Base-by-base conservation (phyloP, 2,797 vertebrate species). In the Aythya fuligula region DNA sequence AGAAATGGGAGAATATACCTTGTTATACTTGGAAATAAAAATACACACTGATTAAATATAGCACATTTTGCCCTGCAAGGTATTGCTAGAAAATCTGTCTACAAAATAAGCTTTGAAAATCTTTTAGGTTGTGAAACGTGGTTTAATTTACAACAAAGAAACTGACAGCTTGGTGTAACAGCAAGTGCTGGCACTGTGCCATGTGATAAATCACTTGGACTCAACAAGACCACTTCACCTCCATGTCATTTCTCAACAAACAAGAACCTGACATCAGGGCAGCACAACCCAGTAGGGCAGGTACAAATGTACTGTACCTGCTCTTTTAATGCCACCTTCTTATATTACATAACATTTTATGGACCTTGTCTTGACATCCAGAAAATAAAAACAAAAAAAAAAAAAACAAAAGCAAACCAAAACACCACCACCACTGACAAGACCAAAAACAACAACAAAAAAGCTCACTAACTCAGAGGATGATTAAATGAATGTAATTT, bases 111-210 rank as follows among this genome's bases (percentile, higher is more conserved):
- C 80, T 80, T 69, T 58, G 34, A 74, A 86, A 87, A 83, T 84
- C 47, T 89, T 91, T 85, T 30, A 84, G 51, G 71, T 66, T 93
- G 54, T 73, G 89, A 94, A 96, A 90, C 2, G 0, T 82, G 72
- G 77, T 91, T 78, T 87, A 95, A 91, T 95, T 97, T 93, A 93
- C 93, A 89, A 38, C 62, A 79, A 85, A 90, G 82, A 85, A 96
- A 82, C 36, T 87, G 91, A 87, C 88, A 91, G 82, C 77, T 78
- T 62, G 72, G 91, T 87, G 81, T 61, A 89, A 95, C 58, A 72
- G 65, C 62, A 66, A 83, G 64, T 39, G 69, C 80, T 94, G 87
- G 90, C 45, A 0, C 10, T 0, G 3, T 39, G 86, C 91, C 91
- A 71, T 62, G 87, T 88, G 83, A 95, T 82, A 93, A 94, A 90